Evolutionary conservation across 2,888 invertebrate species (phyloP), one percentile per base, ranked within the genome.

Genomic region (Diloba caeruleocephala): DNA sequence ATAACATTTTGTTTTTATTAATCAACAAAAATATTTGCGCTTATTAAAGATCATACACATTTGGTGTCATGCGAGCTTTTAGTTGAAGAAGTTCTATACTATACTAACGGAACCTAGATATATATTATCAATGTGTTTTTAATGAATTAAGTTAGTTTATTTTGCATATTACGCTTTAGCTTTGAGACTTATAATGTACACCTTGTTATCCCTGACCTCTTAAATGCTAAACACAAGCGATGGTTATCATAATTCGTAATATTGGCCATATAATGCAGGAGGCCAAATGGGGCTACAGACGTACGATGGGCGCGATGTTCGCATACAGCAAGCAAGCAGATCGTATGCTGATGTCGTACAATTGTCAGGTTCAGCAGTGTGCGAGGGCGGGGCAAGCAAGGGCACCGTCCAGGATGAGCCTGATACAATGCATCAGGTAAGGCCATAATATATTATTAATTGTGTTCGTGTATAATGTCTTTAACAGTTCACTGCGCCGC

Each of bases 361-460:
- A 92, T 91, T 92, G 90, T 78, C 93, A 93, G 89, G 92, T 92
- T 78, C 92, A 92, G 88, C 92, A 85, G 85, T 89, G 79, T 76
- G 93, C 89, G 82, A 71, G 87, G 45, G 90, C 89, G 2, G 91
- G 94, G 21, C 89, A 92, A 72, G 89, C 92, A 48, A 79, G 92
- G 73, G 76, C 82, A 25, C 77, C 80, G 6, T 79, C 85, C 33
- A 76, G 92, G 63, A 96, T 97, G 92, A 97, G 97, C 87, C 96
- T 98, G 67, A 92, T 97, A 71, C 97, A 97, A 84, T 97, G 97
- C 89, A 94, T 98, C 73, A 96, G 96, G 95, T 96, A 86, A 91
- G 92, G 25, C 5, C 1, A n/a, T 7, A 1, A 9, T 15, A 19
- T n/a, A 19, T 41, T 46, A 38, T 41, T 34, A 10, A 17, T 0